A percentile compares a stretch with the other conserved stretches of the same genome.
These are phyloP conservation scores for Polyommatus iphigenia DNA, from an alignment of 2,888 invertebrate species.

Conservation along the genomic window DNA sequence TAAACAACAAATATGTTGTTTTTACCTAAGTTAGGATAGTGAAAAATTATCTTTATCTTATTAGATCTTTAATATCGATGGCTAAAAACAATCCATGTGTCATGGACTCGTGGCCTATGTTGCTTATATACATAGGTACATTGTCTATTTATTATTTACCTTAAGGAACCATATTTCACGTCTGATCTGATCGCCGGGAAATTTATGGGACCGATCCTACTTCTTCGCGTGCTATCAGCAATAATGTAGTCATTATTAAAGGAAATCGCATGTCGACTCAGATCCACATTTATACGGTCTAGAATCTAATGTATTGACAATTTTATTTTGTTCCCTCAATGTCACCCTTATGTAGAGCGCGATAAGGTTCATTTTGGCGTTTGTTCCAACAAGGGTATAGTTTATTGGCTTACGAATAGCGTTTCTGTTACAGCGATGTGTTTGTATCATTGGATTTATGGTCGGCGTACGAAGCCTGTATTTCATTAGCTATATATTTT, in stretches of 20 bases:
- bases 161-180: neutral
- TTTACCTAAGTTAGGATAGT: no score
- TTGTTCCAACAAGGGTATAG: slow-evolving; percentile 1
- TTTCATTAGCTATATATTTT: slow-evolving; percentile 29
- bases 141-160: neutral
- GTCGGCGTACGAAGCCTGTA: slow-evolving; percentile 15
- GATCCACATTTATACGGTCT: slow-evolving; percentile 22
- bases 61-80: no score
- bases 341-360: neutral
- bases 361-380: neutral
- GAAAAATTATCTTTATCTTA: no score
- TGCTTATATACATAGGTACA: no score
- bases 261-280: slow-evolving; percentile 22
- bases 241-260: slow-evolving; percentile 14
- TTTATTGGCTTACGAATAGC: slow-evolving; percentile 23
- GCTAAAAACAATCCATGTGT: no score
- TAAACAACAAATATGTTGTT: no score
- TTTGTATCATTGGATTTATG: slow-evolving; percentile 31
- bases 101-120: no score
- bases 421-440: slow-evolving; percentile 24
- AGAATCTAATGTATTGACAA: slow-evolving; percentile 21
- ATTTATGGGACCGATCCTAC: slow-evolving; percentile 2
- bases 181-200: neutral
- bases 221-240: slow-evolving; percentile 6
- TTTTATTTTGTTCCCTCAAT: neutral